Base-by-base conservation (phyloP, 2,113 vertebrate genomes). In the Elephas maximus region DNA sequence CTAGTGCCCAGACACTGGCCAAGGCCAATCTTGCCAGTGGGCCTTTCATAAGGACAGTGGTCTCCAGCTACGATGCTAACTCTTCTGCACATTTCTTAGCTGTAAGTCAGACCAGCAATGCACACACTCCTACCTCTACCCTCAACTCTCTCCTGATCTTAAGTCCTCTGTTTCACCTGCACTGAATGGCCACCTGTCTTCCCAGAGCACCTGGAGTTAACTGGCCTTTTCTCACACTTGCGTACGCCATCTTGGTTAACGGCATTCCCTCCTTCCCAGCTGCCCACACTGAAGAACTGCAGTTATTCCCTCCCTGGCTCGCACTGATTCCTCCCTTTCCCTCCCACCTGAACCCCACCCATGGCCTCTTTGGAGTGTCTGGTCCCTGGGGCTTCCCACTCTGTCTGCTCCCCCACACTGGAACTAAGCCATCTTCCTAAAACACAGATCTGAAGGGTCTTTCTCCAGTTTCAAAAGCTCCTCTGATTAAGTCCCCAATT, bases 111-210 rank as follows among this genome's bases (percentile, higher is more conserved):
- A 21, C 69, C 37, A 26, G 69, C 3, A 1, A 2, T 60, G 33
- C 20, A 1, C 0, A 0, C 28, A 0, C 5, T 8, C 2, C 18
- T 1, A 0, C 23, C 8, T 41, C 24, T 60, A 4, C 23, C 23
- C 53, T 20, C 10, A 1, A 1, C 26, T 11, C 53, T 23, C 44
- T 51, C 71, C 30, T 8, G 28, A 23, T 53, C 71, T 10, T 21
- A 20, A 41, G 11, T 0, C 63, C 48, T 20, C 71, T 37, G 30
- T 24, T 53, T 41, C 18, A 5, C 82, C n/a, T 7, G 11, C 10
- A 1, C 71, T 76, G 9, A 14, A 41, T 8, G 14, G 51, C 41
- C 26, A 6, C 45, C n/a, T 37, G 8, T 24, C 48, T 12, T 4
- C 26, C 30, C 45, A 8, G 7, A 45, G 84, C 23, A 6, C 73